Base-by-base conservation (phyloP, 2,113 vertebrate species). In the Bujurquina vittata region DNA sequence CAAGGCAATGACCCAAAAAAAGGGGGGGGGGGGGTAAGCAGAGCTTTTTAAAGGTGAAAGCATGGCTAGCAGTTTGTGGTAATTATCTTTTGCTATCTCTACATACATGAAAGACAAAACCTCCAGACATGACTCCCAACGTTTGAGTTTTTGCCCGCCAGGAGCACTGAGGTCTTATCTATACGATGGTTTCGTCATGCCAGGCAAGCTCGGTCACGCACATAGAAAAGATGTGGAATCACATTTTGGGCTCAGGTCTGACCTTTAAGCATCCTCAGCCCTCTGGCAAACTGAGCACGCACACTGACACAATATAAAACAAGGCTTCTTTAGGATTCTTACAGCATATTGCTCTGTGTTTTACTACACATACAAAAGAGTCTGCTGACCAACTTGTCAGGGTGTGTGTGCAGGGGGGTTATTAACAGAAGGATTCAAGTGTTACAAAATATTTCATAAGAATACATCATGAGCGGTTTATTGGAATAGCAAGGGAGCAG, bases 301-400 rank as follows among this genome's bases (percentile, higher is more conserved):
- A 89, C 75, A 85, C 46, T 46, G 78, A 90, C 91, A 90, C 65
- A 9, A 88, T 92, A 93, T 75, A 94, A 95, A 93, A 94, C 91
- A 91, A 92, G 91, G 90, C 89, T 86, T 93, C 87, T 86, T 76
- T 57, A 82, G 84, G 89, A 80, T 89, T 91, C 92, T 84, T 81
- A 87, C 92, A 93, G 87, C 84, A 82, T 94, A 94, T 95, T 94
- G 93, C 94, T 95, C 93, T 91, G 86, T 88, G 77, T 83, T 88
- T 88, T 73, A 88, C 92, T 90, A 81, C 77, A 89, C 86, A 92
- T 93, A 95, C 35, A 95, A 94, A 95, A 94, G 84, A 91, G 75
- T 86, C 89, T 20, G 72, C 75, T 46, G 72, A 90, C 83, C 65
- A 81, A 29, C 31, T 43, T n/a, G 14, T 77, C 55, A 17, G 57